These are phyloP conservation scores for Sinopyrophorus schimmeli DNA, from an alignment of 2,888 invertebrate genomes.

Conservation along the genomic window DNA sequence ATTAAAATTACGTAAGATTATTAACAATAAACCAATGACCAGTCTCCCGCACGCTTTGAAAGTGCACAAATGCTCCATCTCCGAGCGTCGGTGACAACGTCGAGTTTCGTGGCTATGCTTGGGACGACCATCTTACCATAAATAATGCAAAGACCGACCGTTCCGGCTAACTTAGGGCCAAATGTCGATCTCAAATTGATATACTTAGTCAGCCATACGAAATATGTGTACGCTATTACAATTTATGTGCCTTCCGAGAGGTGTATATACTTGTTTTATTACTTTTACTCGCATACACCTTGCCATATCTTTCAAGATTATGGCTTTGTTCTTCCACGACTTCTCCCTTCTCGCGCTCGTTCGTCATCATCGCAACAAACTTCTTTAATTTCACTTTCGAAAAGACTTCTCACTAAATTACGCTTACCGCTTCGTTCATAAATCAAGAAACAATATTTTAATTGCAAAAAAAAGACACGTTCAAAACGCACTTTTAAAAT, in stretches of 20 bases:
- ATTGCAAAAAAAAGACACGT: no score
- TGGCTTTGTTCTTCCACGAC: conserved; percentile 26
- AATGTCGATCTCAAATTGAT: conserved; percentile 43
- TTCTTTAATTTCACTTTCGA: no score
- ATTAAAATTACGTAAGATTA: no score
- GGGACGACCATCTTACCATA: conserved; percentile 47
- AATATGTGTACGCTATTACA: conserved; percentile 37
- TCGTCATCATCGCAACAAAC: conserved; percentile 8
- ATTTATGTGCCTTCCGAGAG: conserved; percentile 31
- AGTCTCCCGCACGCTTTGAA: no score
- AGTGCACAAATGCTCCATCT: no score
- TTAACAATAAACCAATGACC: no score
- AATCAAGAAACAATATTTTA: no score
- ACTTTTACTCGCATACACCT: conserved; percentile 26
- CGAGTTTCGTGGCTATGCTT: conserved; percentile 34
- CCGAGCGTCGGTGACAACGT: conserved; percentile 49
- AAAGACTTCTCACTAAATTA: no score
- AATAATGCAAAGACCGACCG: conserved; percentile 46
- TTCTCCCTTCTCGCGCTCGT: no score
- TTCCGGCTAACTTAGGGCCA: conserved; percentile 32
- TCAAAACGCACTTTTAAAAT: no score
- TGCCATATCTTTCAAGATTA: conserved; percentile 28
- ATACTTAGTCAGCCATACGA: conserved; percentile 39
- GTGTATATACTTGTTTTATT: conserved; percentile 32
- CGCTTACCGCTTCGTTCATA: no score